These are phyloP conservation scores for Sitta carolinensis DNA, from an alignment of 2,797 vertebrate genomes.

Conservation along the genomic window DNA sequence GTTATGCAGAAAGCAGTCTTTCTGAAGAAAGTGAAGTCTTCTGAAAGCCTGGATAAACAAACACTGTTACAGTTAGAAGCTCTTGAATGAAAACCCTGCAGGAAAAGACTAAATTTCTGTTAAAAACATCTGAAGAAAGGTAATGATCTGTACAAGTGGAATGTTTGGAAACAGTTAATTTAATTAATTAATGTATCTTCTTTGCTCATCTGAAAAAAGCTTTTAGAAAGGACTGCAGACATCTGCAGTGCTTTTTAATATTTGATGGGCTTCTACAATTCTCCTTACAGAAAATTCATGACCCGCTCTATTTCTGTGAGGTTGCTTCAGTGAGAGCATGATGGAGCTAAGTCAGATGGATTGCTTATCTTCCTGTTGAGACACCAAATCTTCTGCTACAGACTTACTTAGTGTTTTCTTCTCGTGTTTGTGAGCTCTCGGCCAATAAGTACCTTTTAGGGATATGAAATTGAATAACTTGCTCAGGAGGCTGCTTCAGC, in stretches of 20 bases:
- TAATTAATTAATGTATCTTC: conserved; percentile 4
- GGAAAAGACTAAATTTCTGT: background rate
- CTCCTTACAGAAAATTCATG: conserved; percentile 36
- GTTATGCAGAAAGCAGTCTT: background rate
- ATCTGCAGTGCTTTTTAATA: conserved; percentile 69
- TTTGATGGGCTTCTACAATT: conserved; percentile 49
- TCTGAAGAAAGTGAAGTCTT: background rate
- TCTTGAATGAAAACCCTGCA: background rate
- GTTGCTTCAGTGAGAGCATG: background rate
- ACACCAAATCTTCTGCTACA: background rate
- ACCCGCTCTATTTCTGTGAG: conserved; percentile 32
- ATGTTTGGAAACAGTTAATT: conserved; percentile 25
- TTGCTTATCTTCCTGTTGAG: background rate
- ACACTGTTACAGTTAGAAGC: background rate
- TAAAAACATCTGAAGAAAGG: conserved; percentile 5
- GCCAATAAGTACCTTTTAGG: background rate
- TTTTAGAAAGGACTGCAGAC: conserved; percentile 61
- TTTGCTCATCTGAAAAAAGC: background rate
- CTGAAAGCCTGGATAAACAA: background rate
- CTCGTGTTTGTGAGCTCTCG: background rate
- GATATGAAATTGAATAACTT: fast-evolving
- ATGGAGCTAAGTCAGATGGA: background rate
- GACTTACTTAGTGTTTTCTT: background rate
- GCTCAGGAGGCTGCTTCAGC: background rate
- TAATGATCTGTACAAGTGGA: background rate